phyloP scores from a whole-genome alignment of 1,140 invertebrate genomes.

The Drosophila rhopaloa region DNA sequence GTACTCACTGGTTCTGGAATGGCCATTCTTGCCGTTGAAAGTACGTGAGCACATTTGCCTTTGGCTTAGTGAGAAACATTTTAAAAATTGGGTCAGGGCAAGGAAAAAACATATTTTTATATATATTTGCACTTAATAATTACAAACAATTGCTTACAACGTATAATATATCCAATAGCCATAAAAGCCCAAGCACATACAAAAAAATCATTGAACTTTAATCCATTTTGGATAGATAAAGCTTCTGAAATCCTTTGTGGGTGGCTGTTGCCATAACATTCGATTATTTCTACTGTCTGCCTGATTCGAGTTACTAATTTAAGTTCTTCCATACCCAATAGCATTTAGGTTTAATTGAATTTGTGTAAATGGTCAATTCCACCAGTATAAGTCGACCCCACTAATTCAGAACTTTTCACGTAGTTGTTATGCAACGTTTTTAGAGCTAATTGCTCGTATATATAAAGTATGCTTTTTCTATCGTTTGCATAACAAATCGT shows the following conservation, averaged over 20 bases:
- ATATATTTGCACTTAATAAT: not conserved
- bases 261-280: constrained; percentile 32
- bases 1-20: constrained; percentile 37
- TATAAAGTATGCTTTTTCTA: constrained; percentile 26
- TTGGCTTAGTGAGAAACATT: constrained; percentile 23
- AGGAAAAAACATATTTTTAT: not conserved
- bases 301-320: constrained; percentile 23
- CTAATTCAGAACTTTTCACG: constrained; percentile 24
- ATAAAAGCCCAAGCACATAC: not conserved
- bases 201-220: not conserved
- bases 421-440: constrained; percentile 31
- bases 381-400: constrained; percentile 18
- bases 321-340: not conserved
- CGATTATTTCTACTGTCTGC: constrained; percentile 13
- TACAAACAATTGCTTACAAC: not conserved
- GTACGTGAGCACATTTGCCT: constrained; percentile 59
- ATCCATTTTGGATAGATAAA: constrained; percentile 1
- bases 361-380: constrained; percentile 42
- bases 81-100: constrained; percentile 26
- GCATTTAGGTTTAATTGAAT: constrained; percentile 65
- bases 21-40: constrained; percentile 19
- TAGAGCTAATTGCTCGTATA: constrained; percentile 46
- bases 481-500: constrained; percentile 33
- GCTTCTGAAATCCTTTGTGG: not conserved
- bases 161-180: not conserved